These are phyloP conservation scores for Chinchilla lanigera DNA, from an alignment of 2,113 vertebrate genomes.

Conservation along the genomic window DNA sequence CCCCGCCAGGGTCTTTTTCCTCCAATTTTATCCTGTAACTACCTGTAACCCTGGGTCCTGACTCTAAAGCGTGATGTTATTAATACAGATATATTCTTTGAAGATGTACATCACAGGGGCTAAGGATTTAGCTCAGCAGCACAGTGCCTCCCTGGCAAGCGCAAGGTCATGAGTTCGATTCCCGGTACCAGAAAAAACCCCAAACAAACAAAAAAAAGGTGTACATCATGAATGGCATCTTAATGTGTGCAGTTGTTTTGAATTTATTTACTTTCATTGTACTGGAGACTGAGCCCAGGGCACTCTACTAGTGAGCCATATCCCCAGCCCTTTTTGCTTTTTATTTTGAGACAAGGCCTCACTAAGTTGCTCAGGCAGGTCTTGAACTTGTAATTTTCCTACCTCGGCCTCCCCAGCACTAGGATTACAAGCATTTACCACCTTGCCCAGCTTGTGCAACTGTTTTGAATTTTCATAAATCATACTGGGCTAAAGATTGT, in stretches of 20 bases:
- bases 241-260: background rate
- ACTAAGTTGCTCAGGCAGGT: background rate
- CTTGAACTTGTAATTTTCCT: background rate
- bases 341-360: background rate
- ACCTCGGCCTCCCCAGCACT: background rate
- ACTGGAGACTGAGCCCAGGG: background rate
- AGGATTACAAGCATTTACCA: background rate
- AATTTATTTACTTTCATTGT: background rate
- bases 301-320: background rate
- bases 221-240: background rate
- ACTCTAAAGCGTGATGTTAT: background rate
- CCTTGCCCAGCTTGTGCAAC: background rate
- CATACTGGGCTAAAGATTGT: background rate
- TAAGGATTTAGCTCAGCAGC: too few relatives aligned
- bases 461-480: background rate
- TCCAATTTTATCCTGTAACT: background rate
- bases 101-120: background rate
- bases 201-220: too few relatives aligned
- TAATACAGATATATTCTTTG: background rate
- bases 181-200: too few relatives aligned
- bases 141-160: too few relatives aligned
- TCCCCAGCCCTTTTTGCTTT: background rate
- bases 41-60: background rate
- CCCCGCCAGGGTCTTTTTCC: too few relatives aligned
- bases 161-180: too few relatives aligned